Evolutionary conservation across 2,888 invertebrate species (phyloP).

Genomic region (Campoplex nolae): DNA sequence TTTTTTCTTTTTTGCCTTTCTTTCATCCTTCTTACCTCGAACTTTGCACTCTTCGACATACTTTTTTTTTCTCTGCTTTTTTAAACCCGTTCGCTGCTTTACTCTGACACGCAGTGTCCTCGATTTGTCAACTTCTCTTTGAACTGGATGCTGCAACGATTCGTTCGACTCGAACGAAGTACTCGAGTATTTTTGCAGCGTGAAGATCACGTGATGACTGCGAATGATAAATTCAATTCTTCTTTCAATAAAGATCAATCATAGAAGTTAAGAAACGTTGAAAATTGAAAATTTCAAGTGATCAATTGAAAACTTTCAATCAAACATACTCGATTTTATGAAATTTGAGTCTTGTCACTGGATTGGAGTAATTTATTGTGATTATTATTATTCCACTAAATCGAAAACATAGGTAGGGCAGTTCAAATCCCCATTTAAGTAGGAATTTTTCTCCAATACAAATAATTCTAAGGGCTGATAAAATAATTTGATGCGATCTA

Average conservation of each 20-base stretch:
- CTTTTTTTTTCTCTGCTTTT: constrained; percentile 16
- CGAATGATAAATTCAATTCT: neutral
- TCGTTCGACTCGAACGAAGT: neutral
- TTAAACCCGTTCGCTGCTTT: neutral
- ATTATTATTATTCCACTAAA: neutral
- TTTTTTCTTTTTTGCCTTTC: constrained; percentile 8
- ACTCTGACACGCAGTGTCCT: constrained; percentile 43
- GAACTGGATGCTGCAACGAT: neutral
- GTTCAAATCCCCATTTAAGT: too few species aligned
- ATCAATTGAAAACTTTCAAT: neutral
- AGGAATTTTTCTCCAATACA: too few species aligned
- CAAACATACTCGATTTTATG: too few species aligned
- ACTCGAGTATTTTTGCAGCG: neutral
- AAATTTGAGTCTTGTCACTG: neutral
- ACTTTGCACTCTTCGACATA: constrained; percentile 51
- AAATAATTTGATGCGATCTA: too few species aligned
- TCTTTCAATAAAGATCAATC: neutral
- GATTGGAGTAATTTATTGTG: neutral
- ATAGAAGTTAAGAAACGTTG: too few species aligned
- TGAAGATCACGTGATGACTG: neutral
- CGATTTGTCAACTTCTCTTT: constrained; percentile 33
- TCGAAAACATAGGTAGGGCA: too few species aligned
- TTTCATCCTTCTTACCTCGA: constrained; percentile 21
- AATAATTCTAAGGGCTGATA: too few species aligned
- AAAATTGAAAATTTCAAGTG: neutral